Conservation (phyloP, 2,113 vertebrate genomes). For the Leptosomus discolor region DNA sequence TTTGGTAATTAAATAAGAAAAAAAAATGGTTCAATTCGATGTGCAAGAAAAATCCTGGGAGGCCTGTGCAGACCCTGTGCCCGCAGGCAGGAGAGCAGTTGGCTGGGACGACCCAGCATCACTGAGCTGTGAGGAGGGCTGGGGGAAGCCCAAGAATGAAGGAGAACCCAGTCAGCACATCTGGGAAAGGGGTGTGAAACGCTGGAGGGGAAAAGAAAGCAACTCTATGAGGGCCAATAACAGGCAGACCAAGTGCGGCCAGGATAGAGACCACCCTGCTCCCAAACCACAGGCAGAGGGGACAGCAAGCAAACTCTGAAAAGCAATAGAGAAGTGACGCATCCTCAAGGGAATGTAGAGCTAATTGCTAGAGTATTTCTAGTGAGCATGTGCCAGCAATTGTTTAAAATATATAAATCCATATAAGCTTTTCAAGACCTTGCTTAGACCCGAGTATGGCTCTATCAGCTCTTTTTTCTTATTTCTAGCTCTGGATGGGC, state of each 20-base stretch:
- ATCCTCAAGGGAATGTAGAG: neutral
- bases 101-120: neutral
- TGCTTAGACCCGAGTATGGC: neutral
- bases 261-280: neutral
- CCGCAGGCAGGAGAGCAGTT: neutral
- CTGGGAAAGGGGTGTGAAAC: neutral
- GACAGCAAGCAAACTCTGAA: neutral
- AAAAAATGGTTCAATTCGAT: neutral
- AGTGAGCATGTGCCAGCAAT: neutral
- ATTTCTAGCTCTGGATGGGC: neutral
- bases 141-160: neutral
- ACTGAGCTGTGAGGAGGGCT: neutral
- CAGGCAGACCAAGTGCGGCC: neutral
- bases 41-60: neutral
- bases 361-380: neutral
- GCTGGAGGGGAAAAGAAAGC: neutral
- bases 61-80: neutral
- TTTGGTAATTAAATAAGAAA: neutral
- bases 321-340: neutral
- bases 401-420: neutral
- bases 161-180: neutral
- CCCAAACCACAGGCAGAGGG: neutral
- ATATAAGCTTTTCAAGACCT: neutral
- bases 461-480: neutral
- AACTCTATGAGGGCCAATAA: neutral